phyloP scores from a whole-genome alignment of 2,888 invertebrate species.

The Meganola albula region DNA sequence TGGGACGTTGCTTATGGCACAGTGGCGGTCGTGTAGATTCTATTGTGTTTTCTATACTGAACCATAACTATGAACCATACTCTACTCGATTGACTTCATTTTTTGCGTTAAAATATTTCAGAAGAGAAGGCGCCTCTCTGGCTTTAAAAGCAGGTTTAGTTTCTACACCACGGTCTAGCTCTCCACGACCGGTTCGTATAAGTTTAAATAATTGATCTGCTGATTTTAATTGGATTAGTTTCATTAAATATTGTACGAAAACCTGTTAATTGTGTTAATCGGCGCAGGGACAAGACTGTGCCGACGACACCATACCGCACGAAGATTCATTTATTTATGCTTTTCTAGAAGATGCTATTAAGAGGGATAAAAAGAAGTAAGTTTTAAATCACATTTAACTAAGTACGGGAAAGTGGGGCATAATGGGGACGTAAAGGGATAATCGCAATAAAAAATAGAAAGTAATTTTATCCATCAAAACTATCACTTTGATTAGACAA shows the following conservation, averaged over 20 bases:
- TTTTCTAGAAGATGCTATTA: conserved; percentile 64
- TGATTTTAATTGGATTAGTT: neutral
- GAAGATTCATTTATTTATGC: conserved; percentile 65
- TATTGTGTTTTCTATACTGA: no score
- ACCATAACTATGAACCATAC: neutral
- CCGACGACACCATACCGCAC: conserved; percentile 36
- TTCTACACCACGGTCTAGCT: conserved; percentile 54
- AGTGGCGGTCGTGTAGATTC: no score
- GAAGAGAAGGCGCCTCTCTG: conserved; percentile 54
- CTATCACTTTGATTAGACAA: no score
- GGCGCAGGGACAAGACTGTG: conserved; percentile 39
- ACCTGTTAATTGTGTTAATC: neutral
- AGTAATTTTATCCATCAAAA: no score
- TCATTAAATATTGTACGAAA: neutral
- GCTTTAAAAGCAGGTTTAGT: conserved; percentile 61
- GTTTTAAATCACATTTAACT: conserved; percentile 12
- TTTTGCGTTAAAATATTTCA: conserved; percentile 36
- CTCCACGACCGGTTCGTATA: conserved; percentile 45
- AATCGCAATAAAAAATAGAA: no score
- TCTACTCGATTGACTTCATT: no score
- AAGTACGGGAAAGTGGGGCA: no score
- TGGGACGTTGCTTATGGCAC: no score
- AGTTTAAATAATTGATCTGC: neutral
- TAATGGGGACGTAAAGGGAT: no score
- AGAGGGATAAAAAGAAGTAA: conserved; percentile 63